phyloP scores from a whole-genome alignment of 1,140 invertebrate genomes.

The Drosophila kikkawai region DNA sequence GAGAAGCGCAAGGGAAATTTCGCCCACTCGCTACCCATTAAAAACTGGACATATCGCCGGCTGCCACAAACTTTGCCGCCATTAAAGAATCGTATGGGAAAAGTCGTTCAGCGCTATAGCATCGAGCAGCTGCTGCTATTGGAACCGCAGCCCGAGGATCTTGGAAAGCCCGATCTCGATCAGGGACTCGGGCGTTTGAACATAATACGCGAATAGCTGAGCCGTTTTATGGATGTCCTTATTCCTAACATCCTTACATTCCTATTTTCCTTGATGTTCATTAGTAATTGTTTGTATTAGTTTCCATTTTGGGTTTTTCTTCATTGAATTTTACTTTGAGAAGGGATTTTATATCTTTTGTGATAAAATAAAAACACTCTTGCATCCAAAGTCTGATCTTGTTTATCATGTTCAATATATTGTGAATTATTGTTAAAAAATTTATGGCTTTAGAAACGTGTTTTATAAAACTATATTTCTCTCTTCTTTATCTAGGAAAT shows the following conservation, averaged over 20 bases:
- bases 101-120: conserved; percentile 36
- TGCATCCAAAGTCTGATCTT: too few relatives aligned
- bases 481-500: neutral
- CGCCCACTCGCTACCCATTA: conserved; percentile 5
- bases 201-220: conserved; percentile 31
- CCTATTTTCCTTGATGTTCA: neutral
- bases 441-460: too few relatives aligned
- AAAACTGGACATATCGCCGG: conserved; percentile 1
- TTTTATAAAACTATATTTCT: too few relatives aligned
- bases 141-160: conserved; percentile 49
- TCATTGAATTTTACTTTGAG: neutral
- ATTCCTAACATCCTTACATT: too few relatives aligned
- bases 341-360: neutral
- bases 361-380: neutral
- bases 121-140: conserved; percentile 48
- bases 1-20: conserved; percentile 30
- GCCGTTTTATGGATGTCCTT: neutral
- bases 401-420: too few relatives aligned
- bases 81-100: neutral
- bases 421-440: too few relatives aligned
- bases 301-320: neutral
- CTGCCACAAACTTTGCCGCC: neutral
- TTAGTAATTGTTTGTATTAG: neutral
- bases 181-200: conserved; percentile 2
- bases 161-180: conserved; percentile 27